phyloP scores from a whole-genome alignment of 2,888 invertebrate genomes.

The Muschampia plurimacula region DNA sequence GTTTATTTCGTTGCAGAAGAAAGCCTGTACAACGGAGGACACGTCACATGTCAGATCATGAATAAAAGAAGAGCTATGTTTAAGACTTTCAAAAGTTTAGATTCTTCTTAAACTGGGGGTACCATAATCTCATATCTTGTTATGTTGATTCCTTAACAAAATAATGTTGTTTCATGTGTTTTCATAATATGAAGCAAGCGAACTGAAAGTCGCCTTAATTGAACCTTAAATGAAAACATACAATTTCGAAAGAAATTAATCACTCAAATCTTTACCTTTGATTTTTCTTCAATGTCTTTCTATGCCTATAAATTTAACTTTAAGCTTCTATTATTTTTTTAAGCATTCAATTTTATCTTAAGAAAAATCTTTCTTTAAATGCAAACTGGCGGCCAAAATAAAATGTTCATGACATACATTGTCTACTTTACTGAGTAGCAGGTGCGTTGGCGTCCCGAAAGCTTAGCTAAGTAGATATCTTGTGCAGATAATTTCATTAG shows the following conservation, averaged over 20 bases:
- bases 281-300: no score
- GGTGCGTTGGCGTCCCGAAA: neutral
- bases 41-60: constrained; percentile 83
- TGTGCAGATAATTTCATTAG: neutral
- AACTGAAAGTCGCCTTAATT: neutral
- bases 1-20: constrained; percentile 84
- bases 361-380: neutral
- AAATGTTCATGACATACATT: neutral
- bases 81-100: constrained; percentile 81
- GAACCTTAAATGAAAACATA: no score
- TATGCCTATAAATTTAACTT: no score
- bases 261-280: no score
- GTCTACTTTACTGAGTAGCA: neutral
- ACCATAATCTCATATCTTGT: constrained; percentile 44
- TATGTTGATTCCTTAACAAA: neutral
- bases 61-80: constrained; percentile 84
- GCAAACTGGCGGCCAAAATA: neutral
- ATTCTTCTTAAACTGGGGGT: constrained; percentile 69
- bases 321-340: no score
- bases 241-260: no score
- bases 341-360: neutral
- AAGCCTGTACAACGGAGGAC: constrained; percentile 76
- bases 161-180: neutral
- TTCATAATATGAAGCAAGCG: neutral
- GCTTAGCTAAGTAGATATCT: neutral